These are phyloP conservation scores for Volucella inanis DNA, from an alignment of 2,888 invertebrate genomes.

Conservation along the genomic window DNA sequence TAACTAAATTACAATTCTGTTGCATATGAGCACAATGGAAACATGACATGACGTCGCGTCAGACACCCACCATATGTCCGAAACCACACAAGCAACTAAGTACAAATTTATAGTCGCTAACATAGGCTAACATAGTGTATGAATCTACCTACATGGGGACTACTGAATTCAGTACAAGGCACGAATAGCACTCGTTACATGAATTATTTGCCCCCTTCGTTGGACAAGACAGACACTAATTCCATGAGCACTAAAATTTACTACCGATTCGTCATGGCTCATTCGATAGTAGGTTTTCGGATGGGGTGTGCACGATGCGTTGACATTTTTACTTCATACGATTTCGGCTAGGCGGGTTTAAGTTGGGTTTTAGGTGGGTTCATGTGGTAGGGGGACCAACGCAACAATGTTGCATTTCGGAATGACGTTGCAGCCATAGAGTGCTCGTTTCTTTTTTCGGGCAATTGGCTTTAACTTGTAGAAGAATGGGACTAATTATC, in stretches of 20 bases:
- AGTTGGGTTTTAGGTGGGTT: neutral
- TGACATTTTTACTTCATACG: slow-evolving; percentile 50
- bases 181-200: neutral
- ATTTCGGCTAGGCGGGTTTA: slow-evolving; percentile 14
- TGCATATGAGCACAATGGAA: neutral
- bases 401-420: slow-evolving; percentile 27
- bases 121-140: neutral
- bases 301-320: slow-evolving; percentile 25
- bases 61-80: slow-evolving; percentile 3
- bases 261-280: slow-evolving; percentile 51
- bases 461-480: slow-evolving; percentile 32
- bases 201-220: neutral
- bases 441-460: neutral
- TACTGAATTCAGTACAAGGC: too few relatives aligned
- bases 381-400: neutral
- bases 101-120: slow-evolving; percentile 19
- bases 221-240: slow-evolving; percentile 47
- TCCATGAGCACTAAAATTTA: slow-evolving; percentile 46
- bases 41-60: slow-evolving; percentile 1
- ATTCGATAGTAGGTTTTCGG: slow-evolving; percentile 10
- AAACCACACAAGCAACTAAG: slow-evolving; percentile 13
- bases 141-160: too few relatives aligned
- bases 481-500: slow-evolving; percentile 29
- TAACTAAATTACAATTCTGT: neutral
- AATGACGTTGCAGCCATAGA: neutral